Base-by-base conservation (phyloP, 2,113 vertebrate genomes). In the Anhinga rufa region DNA sequence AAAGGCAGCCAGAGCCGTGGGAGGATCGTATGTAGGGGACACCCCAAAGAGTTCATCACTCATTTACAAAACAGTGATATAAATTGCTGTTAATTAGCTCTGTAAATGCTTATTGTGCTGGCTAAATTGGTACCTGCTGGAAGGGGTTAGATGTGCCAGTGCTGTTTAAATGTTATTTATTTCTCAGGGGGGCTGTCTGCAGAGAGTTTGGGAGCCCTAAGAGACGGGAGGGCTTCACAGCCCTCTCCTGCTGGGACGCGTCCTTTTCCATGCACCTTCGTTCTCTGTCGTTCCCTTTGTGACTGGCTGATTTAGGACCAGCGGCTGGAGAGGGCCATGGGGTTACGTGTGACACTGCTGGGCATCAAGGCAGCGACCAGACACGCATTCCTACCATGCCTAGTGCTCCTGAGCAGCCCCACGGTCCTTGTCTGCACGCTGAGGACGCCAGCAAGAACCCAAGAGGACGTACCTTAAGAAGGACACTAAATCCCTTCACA, bases 341-440 rank as follows among this genome's bases (percentile, higher is more conserved):
- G 57, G 31, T 25, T 20, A 26, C 3, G 6, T 5, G 12, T 1
- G 36, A 17, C 34, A 9, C 46, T 6, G 60, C 46, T 7, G 31
- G 54, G 64, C 54, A 12, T 2, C 32, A 3, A 9, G 54, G 54
- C 36, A 19, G 64, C 0, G 24, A 20, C 31, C 5, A 4, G 21
- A 29, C 60, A 11, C n/a, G 3, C 9, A 1, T 16, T 20, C 38
- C 9, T 4, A 5, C 42, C 10, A 2, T 19, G 15, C 46, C 46
- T 10, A 5, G 38, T 2, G 71, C 46, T 15, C 3, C 61, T n/a
- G 31, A 74, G 68, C 71, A 60, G 62, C 62, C 62, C 40, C 86
- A 24, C 0, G 3, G 48, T 7, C 58, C 42, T 11, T 2, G n/a
- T 17, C 8, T 9, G 17, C 11, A 15, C 0, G 4, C 64, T 7